Percentiles rank a stretch among this genome's conserved stretches.
These are phyloP conservation scores for Xiphydria camelus DNA, from an alignment of 2,888 invertebrate species.

Conservation along the genomic window DNA sequence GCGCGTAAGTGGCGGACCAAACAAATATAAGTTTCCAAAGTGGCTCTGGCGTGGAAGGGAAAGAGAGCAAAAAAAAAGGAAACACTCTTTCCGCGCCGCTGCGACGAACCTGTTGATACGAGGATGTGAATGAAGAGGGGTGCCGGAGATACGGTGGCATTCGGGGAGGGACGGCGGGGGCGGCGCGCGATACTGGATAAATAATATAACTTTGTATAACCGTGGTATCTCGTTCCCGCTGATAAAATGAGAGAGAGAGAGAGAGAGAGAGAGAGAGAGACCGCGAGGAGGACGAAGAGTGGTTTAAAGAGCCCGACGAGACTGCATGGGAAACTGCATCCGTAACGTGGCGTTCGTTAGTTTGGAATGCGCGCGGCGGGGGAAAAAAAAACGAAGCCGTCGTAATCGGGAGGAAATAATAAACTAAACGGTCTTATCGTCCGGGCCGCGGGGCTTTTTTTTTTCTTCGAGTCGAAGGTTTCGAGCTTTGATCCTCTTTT, in stretches of 20 bases:
- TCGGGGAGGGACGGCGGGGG: background rate
- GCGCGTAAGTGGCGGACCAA: no score
- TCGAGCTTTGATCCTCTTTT: no score
- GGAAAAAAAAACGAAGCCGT: constrained; percentile 4
- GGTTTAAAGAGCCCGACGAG: no score
- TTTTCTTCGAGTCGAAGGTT: no score
- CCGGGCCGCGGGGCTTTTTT: constrained; percentile 7
- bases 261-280: no score
- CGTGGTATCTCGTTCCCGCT: constrained; percentile 4
- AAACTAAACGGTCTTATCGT: constrained; percentile 12
- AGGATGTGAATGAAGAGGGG: constrained; percentile 1
- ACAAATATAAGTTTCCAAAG: no score
- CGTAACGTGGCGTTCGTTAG: background rate
- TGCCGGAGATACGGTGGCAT: background rate
- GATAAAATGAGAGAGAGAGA: constrained; percentile 2
- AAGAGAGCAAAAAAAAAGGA: no score
- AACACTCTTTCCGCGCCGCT: background rate
- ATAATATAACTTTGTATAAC: constrained; percentile 11
- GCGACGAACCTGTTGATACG: background rate
- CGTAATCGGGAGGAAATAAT: constrained; percentile 15
- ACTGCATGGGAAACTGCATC: background rate
- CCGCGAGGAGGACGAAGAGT: no score
- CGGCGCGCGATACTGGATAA: background rate
- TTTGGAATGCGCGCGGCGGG: background rate
- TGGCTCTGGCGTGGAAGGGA: no score